Evolutionary conservation across 2,888 invertebrate species (phyloP).

Genomic region (Yponomeuta plumbellus): DNA sequence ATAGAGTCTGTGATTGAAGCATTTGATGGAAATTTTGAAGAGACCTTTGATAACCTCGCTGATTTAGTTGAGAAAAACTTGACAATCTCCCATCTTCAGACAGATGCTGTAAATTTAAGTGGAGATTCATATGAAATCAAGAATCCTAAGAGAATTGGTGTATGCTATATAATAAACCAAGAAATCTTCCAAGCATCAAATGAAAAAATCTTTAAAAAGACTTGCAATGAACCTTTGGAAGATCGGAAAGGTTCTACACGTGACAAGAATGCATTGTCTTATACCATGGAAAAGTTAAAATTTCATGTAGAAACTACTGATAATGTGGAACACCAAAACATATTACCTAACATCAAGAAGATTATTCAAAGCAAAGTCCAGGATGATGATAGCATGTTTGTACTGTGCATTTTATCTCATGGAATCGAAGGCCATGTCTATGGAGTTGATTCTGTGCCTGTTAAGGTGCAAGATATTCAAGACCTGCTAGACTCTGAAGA

Average conservation of each 20-base stretch:
- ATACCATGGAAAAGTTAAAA: conserved; percentile 52
- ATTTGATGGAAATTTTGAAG: conserved; percentile 30
- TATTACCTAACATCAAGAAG: conserved; percentile 47
- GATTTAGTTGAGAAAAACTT: conserved; percentile 37
- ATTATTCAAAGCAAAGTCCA: conserved; percentile 41
- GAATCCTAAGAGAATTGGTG: conserved; percentile 48
- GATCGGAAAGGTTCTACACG: conserved; percentile 48
- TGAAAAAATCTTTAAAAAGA: conserved; percentile 41
- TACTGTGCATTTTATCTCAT: conserved; percentile 65
- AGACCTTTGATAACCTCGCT: conserved; percentile 38
- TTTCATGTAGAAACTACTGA: conserved; percentile 48
- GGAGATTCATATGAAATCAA: conserved; percentile 49
- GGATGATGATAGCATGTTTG: conserved; percentile 55
- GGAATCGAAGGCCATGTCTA: conserved; percentile 60
- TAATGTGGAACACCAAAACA: conserved; percentile 47
- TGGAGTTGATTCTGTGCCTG: conserved; percentile 60
- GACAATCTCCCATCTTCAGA: conserved; percentile 36
- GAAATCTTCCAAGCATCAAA: conserved; percentile 59
- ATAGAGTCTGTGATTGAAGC: conserved; percentile 22
- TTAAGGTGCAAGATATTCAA: conserved; percentile 59
- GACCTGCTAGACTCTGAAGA: conserved; percentile 53
- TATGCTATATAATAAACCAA: conserved; percentile 64
- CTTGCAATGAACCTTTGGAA: conserved; percentile 31
- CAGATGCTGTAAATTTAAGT: conserved; percentile 38
- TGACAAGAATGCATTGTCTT: conserved; percentile 45